A percentile compares a stretch with the other conserved stretches of the same genome.
These are phyloP conservation scores for Brachyptera putata DNA, from an alignment of 2,888 invertebrate genomes.

Conservation along the genomic window DNA sequence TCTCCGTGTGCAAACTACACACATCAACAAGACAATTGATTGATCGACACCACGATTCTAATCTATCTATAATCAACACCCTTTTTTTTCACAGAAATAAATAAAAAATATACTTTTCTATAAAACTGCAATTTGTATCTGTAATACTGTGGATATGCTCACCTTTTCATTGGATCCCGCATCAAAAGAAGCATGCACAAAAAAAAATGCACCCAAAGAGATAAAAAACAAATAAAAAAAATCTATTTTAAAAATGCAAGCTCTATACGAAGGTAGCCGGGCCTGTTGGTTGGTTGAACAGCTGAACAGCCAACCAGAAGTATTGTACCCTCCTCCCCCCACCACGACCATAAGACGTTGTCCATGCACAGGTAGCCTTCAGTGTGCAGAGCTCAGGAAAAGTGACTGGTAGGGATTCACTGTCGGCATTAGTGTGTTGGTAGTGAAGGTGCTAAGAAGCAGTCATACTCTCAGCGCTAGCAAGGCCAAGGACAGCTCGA, in stretches of 20 bases:
- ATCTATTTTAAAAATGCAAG: constrained; percentile 13
- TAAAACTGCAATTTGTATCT: background rate
- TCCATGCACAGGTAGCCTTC: background rate
- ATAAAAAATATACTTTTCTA: background rate
- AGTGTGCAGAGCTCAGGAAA: constrained; percentile 30
- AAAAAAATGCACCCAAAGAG: background rate
- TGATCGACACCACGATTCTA: background rate
- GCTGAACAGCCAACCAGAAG: constrained; percentile 11
- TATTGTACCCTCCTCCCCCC: background rate
- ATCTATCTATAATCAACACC: background rate
- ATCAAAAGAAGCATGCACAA: too few relatives aligned
- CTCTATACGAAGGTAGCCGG: constrained; percentile 4
- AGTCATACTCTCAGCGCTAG: background rate
- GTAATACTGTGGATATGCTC: background rate
- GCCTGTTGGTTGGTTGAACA: constrained; percentile 10
- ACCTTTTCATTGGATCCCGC: background rate
- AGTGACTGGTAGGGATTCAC: constrained; percentile 27
- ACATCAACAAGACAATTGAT: too few relatives aligned
- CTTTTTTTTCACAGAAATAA: background rate
- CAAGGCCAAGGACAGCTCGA: constrained; percentile 28
- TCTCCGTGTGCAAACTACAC: too few relatives aligned
- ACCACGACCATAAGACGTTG: background rate
- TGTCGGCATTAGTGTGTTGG: constrained; percentile 29
- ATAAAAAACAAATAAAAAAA: constrained; percentile 1
- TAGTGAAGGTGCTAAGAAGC: constrained; percentile 27